These are phyloP conservation scores for Dendrophyllia cribrosa DNA, from an alignment of 64 coral and sea anemone genomes.

Conservation along the genomic window DNA sequence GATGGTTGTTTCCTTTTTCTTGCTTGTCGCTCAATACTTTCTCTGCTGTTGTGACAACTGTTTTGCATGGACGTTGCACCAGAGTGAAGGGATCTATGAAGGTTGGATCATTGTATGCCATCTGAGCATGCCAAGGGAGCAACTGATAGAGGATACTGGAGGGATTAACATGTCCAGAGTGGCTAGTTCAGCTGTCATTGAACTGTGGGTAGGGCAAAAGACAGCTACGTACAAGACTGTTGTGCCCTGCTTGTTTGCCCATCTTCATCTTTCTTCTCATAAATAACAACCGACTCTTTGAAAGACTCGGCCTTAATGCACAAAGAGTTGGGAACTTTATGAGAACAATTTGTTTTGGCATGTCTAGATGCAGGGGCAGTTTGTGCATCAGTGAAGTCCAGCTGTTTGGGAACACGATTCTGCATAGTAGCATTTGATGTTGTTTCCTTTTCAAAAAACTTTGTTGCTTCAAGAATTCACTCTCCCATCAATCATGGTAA, in stretches of 20 bases:
- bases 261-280: conserved; percentile 14
- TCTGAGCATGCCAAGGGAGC: not conserved
- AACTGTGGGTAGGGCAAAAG: not conserved
- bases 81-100: conserved; percentile 31
- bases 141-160: conserved; percentile 15
- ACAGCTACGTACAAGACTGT: not conserved
- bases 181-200: conserved; percentile 19
- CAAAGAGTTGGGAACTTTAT: not conserved
- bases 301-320: not conserved
- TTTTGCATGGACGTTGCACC: conserved; percentile 19
- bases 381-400: too few species aligned
- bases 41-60: conserved; percentile 1
- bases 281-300: conserved; percentile 3
- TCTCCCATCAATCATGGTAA: conserved; percentile 62
- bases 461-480: not conserved
- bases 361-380: too few species aligned
- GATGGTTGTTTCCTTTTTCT: conserved; percentile 2
- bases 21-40: not conserved
- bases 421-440: not conserved
- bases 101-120: not conserved
- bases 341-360: not conserved
- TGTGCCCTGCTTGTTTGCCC: not conserved
- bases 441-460: too few species aligned
- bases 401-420: not conserved
- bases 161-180: not conserved